These are phyloP conservation scores for Phalacrocorax pelagicus DNA, from an alignment of 2,113 vertebrate genomes.

Conservation along the genomic window DNA sequence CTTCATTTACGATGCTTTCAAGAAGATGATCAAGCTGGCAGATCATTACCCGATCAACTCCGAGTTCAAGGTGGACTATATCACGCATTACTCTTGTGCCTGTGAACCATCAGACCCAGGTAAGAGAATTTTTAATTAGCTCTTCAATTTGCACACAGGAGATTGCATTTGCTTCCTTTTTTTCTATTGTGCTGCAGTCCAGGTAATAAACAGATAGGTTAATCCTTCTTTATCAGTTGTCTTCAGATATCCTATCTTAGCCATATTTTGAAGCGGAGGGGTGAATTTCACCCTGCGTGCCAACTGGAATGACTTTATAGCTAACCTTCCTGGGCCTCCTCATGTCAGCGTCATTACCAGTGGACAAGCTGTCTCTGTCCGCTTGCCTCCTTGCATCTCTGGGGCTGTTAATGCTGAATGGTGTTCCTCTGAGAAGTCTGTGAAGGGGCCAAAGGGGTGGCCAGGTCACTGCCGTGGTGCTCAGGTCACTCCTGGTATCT, in stretches of 20 bases:
- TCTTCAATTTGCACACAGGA: background rate
- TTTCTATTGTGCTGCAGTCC: background rate
- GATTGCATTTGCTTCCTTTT: background rate
- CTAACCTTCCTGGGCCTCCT: background rate
- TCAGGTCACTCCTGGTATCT: background rate
- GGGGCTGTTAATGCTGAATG: background rate
- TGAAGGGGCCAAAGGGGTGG: background rate
- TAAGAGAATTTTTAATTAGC: conserved; percentile 48
- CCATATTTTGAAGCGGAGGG: background rate
- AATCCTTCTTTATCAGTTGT: background rate
- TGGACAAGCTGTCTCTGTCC: background rate
- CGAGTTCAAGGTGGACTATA: conserved; percentile 79
- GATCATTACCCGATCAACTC: conserved; percentile 93
- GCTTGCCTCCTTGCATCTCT: background rate
- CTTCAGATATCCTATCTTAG: background rate
- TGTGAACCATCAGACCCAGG: conserved; percentile 84
- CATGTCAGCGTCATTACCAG: background rate
- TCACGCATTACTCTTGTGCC: conserved; percentile 88
- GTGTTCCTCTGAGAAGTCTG: background rate
- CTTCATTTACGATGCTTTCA: conserved; percentile 98
- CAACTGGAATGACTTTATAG: background rate
- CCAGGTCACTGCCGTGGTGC: background rate
- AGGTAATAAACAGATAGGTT: background rate
- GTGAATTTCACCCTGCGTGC: background rate
- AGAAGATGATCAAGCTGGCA: conserved; percentile 96